phyloP scores from a whole-genome alignment of 2,113 vertebrate genomes.

The Ameiurus melas region DNA sequence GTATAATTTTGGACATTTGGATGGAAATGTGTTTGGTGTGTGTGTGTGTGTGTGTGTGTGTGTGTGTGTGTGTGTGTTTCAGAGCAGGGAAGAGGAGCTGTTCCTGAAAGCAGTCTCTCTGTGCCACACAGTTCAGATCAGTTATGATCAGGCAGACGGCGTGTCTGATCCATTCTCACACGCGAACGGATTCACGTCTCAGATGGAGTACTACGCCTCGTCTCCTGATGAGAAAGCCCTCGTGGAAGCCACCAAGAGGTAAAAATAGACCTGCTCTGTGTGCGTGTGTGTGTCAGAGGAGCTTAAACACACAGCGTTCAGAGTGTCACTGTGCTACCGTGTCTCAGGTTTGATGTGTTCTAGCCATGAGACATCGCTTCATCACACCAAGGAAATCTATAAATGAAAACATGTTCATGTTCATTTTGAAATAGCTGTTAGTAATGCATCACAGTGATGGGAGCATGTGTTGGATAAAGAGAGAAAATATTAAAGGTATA shows the following conservation, averaged over 20 bases:
- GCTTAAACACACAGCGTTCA: background rate
- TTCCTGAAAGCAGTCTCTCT: constrained; percentile 95
- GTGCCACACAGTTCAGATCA: constrained; percentile 97
- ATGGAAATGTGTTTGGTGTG: background rate
- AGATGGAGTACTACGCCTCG: constrained; percentile 93
- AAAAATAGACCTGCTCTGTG: background rate
- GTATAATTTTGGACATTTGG: background rate
- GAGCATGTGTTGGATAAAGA: background rate
- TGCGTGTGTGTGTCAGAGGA: background rate
- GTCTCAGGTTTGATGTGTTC: background rate
- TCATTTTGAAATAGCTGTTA: background rate
- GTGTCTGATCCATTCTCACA: constrained; percentile 78
- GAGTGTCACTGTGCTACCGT: background rate
- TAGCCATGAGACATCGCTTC: background rate
- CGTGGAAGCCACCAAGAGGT: constrained; percentile 94
- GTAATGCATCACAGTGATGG: background rate
- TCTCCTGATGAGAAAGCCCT: constrained; percentile 97
- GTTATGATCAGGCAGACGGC: constrained; percentile 81
- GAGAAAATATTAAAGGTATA: background rate
- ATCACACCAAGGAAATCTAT: background rate
- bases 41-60: too few species aligned
- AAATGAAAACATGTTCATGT: background rate
- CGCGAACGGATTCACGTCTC: constrained; percentile 72
- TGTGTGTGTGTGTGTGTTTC: background rate
- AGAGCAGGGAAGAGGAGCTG: constrained; percentile 85